Percentiles rank a stretch among this genome's conserved stretches.
phyloP scores from a whole-genome alignment of 1,140 invertebrate genomes.

The Lethrus apterus region DNA sequence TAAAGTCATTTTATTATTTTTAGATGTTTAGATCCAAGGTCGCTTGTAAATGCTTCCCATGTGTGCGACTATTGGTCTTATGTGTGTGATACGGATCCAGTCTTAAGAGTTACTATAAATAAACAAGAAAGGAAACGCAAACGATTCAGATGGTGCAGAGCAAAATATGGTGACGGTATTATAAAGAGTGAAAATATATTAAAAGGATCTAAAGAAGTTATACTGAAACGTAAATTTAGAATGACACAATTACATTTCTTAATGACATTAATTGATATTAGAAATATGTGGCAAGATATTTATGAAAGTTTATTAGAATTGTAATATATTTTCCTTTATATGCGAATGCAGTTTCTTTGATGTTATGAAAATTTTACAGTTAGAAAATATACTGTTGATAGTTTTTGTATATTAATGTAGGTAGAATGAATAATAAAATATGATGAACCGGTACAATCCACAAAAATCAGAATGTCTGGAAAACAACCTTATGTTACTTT shows the following conservation, averaged over 20 bases:
- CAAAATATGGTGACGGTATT: conserved; percentile 5
- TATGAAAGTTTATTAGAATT: conserved; percentile 5
- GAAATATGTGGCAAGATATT: conserved; percentile 10
- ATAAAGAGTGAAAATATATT: conserved; percentile 1
- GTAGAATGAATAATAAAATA: too few species aligned
- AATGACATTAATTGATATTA: neutral
- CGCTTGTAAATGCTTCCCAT: conserved; percentile 4
- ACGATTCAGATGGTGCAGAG: conserved; percentile 11
- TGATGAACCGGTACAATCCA: too few species aligned
- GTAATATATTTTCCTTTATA: too few species aligned
- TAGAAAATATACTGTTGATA: too few species aligned
- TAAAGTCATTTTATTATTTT: conserved; percentile 1
- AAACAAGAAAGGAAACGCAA: conserved; percentile 7
- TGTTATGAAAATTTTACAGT: too few species aligned
- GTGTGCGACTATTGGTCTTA: conserved; percentile 5
- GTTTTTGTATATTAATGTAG: too few species aligned
- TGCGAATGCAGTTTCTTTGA: too few species aligned
- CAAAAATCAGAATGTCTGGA: too few species aligned
- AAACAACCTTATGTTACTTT: too few species aligned
- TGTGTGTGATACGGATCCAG: conserved; percentile 4
- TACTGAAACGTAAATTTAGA: conserved; percentile 3
- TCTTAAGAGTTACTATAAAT: conserved; percentile 1
- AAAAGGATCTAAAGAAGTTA: conserved; percentile 1
- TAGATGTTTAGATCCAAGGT: conserved; percentile 6
- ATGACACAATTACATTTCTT: conserved; percentile 3